Evolutionary conservation across 1,140 invertebrate genomes (phyloP).

Genomic region (Lamellibrachia luymesi): DNA sequence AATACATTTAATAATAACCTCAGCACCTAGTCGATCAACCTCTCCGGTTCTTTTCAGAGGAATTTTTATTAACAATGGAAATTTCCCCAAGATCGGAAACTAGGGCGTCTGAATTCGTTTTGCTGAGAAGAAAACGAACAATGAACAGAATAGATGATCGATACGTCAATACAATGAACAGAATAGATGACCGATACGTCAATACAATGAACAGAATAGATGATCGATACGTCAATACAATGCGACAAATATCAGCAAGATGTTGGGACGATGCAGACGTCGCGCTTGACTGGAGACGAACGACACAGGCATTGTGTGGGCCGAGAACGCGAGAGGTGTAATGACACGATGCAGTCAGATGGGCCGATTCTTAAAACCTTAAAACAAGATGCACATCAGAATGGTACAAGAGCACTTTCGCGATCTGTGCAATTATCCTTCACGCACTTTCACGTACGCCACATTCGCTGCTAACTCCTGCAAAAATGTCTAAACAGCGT

Average conservation of each 20-base stretch:
- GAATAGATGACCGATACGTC: neutral
- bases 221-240: neutral
- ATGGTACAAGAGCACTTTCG: neutral
- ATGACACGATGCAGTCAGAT: neutral
- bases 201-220: neutral
- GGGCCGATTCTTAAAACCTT: neutral
- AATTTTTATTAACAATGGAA: neutral
- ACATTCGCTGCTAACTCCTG: too few species aligned
- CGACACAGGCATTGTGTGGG: neutral
- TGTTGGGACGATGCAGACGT: neutral
- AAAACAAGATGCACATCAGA: neutral
- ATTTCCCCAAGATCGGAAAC: neutral
- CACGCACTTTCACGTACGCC: too few species aligned
- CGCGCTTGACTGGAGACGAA: neutral
- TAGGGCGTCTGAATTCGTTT: neutral
- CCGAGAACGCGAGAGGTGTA: too few species aligned
- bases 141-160: too few species aligned
- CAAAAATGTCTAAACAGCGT: too few species aligned
- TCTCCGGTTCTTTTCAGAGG: neutral
- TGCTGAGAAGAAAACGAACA: neutral
- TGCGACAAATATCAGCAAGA: neutral
- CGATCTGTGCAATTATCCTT: too few species aligned
- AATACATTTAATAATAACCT: too few species aligned
- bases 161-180: too few species aligned
- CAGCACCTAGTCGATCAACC: too few species aligned